These are phyloP conservation scores for Tyria jacobaeae DNA, from an alignment of 2,888 invertebrate species.

Conservation along the genomic window DNA sequence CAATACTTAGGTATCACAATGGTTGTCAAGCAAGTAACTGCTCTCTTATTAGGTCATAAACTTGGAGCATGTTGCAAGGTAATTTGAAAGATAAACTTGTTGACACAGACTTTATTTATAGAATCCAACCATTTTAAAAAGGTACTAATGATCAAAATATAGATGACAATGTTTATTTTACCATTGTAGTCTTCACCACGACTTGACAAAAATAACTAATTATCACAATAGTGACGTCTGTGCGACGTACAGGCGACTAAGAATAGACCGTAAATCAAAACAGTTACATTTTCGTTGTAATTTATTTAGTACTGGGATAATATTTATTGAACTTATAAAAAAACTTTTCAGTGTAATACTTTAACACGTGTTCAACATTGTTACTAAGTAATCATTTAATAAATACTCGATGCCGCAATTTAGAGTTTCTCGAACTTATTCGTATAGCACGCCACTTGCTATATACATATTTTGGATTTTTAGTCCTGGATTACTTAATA, in stretches of 20 bases:
- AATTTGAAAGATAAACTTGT: slow-evolving; percentile 9
- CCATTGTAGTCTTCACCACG: slow-evolving; percentile 34
- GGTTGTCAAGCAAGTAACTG: not conserved
- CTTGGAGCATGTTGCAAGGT: not conserved
- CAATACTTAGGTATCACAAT: not conserved
- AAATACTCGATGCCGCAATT: not conserved
- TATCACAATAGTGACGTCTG: slow-evolving; percentile 29
- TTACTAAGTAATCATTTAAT: not conserved
- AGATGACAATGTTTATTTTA: slow-evolving; percentile 16
- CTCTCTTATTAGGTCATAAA: not conserved
- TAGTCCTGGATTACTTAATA: too few relatives aligned
- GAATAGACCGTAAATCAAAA: slow-evolving; percentile 22
- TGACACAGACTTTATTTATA: slow-evolving; percentile 29
- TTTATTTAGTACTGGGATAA: not conserved
- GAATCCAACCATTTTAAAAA: slow-evolving; percentile 12
- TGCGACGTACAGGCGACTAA: slow-evolving; percentile 19
- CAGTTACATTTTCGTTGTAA: not conserved
- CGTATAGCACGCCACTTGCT: too few relatives aligned
- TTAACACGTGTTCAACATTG: not conserved
- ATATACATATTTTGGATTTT: too few relatives aligned
- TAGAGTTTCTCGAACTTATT: too few relatives aligned
- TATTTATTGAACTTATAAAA: not conserved
- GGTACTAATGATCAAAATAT: slow-evolving; percentile 23
- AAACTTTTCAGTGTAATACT: not conserved
- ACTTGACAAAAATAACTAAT: slow-evolving; percentile 27